A percentile compares a stretch with the other conserved stretches of the same genome.
Evolutionary conservation across 2,797 vertebrate species (phyloP).

Genomic region (Coranthus polyacanthus): DNA sequence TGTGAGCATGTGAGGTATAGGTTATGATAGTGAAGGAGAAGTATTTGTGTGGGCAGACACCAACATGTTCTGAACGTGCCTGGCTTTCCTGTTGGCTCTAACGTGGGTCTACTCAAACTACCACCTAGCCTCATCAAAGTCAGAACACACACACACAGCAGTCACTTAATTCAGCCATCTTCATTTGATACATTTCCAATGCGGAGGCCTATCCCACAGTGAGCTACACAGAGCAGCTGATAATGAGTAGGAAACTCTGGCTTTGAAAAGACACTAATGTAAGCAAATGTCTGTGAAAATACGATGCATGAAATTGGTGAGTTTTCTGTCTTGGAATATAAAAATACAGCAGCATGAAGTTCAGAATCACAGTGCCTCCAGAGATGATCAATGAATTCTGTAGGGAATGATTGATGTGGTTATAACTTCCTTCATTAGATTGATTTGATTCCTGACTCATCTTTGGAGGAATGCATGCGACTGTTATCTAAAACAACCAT

Average conservation of each 20-base stretch:
- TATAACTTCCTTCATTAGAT: background rate
- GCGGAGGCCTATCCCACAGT: background rate
- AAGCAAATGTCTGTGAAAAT: conserved; percentile 19
- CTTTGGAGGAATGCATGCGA: background rate
- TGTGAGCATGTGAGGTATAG: background rate
- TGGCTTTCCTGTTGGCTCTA: conserved; percentile 3
- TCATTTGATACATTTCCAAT: conserved; percentile 43
- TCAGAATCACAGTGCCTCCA: conserved; percentile 1
- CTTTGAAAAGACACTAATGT: conserved; percentile 42
- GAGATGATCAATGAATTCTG: conserved; percentile 14
- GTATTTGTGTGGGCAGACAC: background rate
- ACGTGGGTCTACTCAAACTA: too few species aligned
- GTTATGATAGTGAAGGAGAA: background rate
- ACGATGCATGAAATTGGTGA: conserved; percentile 7
- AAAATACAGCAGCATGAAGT: conserved; percentile 21
- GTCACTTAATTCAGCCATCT: conserved; percentile 27
- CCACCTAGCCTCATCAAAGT: conserved; percentile 34
- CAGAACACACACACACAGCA: conserved; percentile 19
- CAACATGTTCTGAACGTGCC: background rate
- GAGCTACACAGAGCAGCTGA: conserved; percentile 2
- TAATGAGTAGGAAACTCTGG: conserved; percentile 50
- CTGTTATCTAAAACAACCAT: background rate
- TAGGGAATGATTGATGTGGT: background rate
- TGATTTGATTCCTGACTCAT: conserved; percentile 7
- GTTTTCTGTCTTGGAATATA: conserved; percentile 6